Evolutionary conservation across 1,140 invertebrate genomes (phyloP), one percentile per base, ranked within the genome.

Genomic region (Polyergus mexicanus): DNA sequence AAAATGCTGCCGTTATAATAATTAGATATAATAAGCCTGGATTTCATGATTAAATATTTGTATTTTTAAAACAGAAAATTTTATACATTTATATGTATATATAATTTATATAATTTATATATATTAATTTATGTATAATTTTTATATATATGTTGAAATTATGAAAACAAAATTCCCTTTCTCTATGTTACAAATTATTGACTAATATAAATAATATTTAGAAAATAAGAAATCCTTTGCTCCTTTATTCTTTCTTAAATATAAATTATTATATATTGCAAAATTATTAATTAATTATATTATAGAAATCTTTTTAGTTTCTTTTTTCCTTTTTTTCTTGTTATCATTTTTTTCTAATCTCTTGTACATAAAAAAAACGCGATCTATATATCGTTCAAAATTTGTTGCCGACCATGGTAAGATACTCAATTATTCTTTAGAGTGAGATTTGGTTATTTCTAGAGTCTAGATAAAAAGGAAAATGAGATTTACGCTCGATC

Each of bases 401-500:
- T 62, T 58, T 25, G 51, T 62, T 72, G 54, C 38, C 41, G 7
- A 54, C 8, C 63, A 19, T 44, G 10, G 16, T 28, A 35, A 71
- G 38, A 74, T 62, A 62, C 38, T 10, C 32, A 69, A 56, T 35
- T 60, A 58, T 81, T 72, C 78, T 69, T 72, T 19, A 25, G 13
- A 19, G 54, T 19, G 54, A 72, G 68, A 60, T 74, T 60, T 56
- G 47, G 68, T n/a, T 19, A 38, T 72, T 72, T 60, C 28, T 60
- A 3, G 86, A 56, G 6, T 7, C 11, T 13, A 44, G 68, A 38
- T 32, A 63, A 56, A 72, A 44, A 44, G 32, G 2, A 32, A 77
- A 90, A 87, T 84, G 51, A 88, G 81, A 86, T 90, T 88, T 90
- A 74, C 81, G 83, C 69, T 56, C 44, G 75, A 90, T 88, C 83